Base-by-base conservation (phyloP, 92 coral and sea anemone genomes). In the Pocillopora meandrina region DNA sequence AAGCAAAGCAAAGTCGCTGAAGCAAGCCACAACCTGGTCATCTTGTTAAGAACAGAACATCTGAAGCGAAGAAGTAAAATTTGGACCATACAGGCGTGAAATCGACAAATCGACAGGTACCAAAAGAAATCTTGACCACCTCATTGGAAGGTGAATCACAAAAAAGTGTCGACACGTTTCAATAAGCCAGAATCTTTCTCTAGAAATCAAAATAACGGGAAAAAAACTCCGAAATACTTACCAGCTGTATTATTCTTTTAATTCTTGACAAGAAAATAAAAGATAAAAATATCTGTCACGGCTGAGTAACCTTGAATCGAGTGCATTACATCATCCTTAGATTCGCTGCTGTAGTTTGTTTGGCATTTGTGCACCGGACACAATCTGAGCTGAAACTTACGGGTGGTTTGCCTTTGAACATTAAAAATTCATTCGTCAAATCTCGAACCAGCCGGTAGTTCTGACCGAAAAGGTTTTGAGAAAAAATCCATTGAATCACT, bases 21-120 rank as follows among this genome's bases (percentile, higher is more conserved):
- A 65, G 91, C 89, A 64, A 91, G 74, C 82, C 89, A 82, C 17
- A 91, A 57, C 78, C 83, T 82, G 76, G 95, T 84, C 95, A 91
- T 91, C 64, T 47, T 82, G 85, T 81, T 23, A 82, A 61, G 55
- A 9, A 83, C 71, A 90, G 75, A 85, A 52, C 93, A 87, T 90
- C 93, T 90, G 86, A 21, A 83, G 89, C 71, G 74, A 83, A 33
- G 63, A 62, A 57, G 36, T 78, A 71, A 84, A 57, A 56, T 3
- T 21, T 13, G n/a, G 69, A 76, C 68, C 58, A 59, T 56, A 13
- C 64, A 74, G 73, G 67, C 14, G 55, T 26, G 14, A 66, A 65
- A 15, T 35, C 65, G 33, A 55, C 13, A 66, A 65, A 15, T 35
- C 65, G 15, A 12, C 86, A 42, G 86, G 86, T 83, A 74, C 86